Evolutionary conservation across 2,888 invertebrate species (phyloP).

Genomic region (Platycheirus albimanus): DNA sequence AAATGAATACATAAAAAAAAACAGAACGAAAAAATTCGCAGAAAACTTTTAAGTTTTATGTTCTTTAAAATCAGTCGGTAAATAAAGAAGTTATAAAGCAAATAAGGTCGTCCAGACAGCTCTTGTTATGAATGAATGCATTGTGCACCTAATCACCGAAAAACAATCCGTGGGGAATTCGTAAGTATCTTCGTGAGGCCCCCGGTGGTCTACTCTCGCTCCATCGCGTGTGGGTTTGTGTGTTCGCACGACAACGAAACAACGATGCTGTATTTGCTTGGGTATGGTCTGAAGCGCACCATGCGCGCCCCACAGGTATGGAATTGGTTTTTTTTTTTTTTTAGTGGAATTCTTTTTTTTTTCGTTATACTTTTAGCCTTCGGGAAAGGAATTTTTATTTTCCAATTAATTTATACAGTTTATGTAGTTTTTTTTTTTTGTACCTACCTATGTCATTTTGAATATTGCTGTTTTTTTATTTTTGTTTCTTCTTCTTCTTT

Average conservation of each 20-base stretch:
- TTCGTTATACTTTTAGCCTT: constrained; percentile 36
- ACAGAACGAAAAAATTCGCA: constrained; percentile 58
- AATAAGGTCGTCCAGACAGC: constrained; percentile 64
- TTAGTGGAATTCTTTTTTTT: constrained; percentile 22
- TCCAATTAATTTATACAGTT: constrained; percentile 63
- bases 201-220: constrained; percentile 64
- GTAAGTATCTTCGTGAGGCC: constrained; percentile 67
- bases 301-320: constrained; percentile 43
- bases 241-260: constrained; percentile 39
- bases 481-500: too few species aligned
- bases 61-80: constrained; percentile 68
- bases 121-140: constrained; percentile 73
- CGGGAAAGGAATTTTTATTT: constrained; percentile 59
- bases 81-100: constrained; percentile 72
- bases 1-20: constrained; percentile 38
- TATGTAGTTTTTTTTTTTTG: constrained; percentile 21
- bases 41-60: constrained; percentile 69
- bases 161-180: constrained; percentile 68
- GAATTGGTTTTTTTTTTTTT: constrained; percentile 29
- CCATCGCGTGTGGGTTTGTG: constrained; percentile 54
- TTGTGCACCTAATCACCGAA: constrained; percentile 71
- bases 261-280: constrained; percentile 28
- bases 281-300: constrained; percentile 18
- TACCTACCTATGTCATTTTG: constrained; percentile 12
- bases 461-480: constrained; percentile 31